phyloP scores from a whole-genome alignment of 2,113 vertebrate species.

The Lasiurus borealis region DNA sequence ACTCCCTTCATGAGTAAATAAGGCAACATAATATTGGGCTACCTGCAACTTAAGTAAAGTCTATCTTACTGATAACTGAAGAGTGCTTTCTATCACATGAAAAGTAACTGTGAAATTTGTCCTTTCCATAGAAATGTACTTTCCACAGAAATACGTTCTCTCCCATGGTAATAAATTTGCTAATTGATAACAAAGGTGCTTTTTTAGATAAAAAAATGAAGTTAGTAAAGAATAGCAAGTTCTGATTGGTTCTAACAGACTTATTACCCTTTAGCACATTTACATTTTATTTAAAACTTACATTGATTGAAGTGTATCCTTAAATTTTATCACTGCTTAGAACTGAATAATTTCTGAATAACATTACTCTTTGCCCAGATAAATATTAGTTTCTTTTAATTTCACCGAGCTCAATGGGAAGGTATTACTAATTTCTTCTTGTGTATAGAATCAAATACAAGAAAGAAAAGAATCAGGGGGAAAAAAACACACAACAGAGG shows the following conservation, averaged over 20 bases:
- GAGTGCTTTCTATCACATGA: background rate
- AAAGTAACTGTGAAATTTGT: constrained; percentile 58
- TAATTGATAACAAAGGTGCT: background rate
- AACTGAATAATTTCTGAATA: background rate
- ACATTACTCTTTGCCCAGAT: background rate
- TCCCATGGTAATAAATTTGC: background rate
- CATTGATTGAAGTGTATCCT: background rate
- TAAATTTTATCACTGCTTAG: background rate
- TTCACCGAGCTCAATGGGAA: background rate
- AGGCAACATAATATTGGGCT: background rate
- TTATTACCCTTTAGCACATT: constrained; percentile 4
- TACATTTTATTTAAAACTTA: background rate
- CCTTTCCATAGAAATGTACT: background rate
- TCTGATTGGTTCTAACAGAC: background rate
- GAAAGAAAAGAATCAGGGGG: background rate
- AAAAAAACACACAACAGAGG: too few relatives aligned
- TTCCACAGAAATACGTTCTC: background rate
- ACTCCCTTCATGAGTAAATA: background rate
- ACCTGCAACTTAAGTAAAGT: background rate
- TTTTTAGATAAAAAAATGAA: background rate
- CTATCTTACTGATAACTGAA: constrained; percentile 14
- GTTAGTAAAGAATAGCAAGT: background rate
- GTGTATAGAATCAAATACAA: background rate
- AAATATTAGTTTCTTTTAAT: constrained; percentile 40
- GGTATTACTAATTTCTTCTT: background rate